Percentiles rank a stretch among this genome's conserved stretches.
Conservation (phyloP, 2,888 invertebrate species). For the Lasioglossum zephyrum region DNA sequence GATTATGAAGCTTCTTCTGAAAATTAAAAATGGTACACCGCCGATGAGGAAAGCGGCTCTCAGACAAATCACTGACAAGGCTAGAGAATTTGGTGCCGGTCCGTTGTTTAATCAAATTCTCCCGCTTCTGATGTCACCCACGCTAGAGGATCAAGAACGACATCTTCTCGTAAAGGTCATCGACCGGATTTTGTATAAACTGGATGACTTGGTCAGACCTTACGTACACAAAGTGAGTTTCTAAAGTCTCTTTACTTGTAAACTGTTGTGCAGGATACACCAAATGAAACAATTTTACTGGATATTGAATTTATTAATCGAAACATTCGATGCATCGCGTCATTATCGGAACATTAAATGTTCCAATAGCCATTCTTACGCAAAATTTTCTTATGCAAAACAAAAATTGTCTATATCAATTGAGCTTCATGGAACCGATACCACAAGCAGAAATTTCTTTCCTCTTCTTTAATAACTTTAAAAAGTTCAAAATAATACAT, state of each 20-base stretch:
- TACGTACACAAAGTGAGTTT: constrained; percentile 96
- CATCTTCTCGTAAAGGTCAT: constrained; percentile 99
- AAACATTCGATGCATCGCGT: too few species aligned
- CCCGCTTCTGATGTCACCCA: constrained; percentile 99
- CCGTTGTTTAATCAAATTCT: constrained; percentile 99
- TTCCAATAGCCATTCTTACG: too few species aligned
- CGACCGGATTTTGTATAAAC: constrained; percentile 98
- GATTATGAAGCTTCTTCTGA: constrained; percentile 98
- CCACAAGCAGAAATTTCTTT: too few species aligned
- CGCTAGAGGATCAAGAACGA: constrained; percentile 99
- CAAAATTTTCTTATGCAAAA: too few species aligned
- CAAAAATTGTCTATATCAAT: too few species aligned
- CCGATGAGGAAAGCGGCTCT: constrained; percentile 99
- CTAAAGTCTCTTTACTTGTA: neutral
- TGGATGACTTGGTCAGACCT: constrained; percentile 99
- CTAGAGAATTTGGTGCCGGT: constrained; percentile 98
- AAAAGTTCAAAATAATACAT: too few species aligned
- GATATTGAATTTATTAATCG: too few species aligned
- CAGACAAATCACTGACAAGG: constrained; percentile 99
- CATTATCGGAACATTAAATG: too few species aligned
- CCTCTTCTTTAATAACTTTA: too few species aligned
- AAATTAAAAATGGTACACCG: constrained; percentile 99
- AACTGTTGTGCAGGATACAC: neutral
- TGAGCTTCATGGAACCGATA: too few species aligned
- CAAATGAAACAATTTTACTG: too few species aligned